Evolutionary conservation across 1,140 invertebrate genomes (phyloP).

Genomic region (Drosophila athabasca): DNA sequence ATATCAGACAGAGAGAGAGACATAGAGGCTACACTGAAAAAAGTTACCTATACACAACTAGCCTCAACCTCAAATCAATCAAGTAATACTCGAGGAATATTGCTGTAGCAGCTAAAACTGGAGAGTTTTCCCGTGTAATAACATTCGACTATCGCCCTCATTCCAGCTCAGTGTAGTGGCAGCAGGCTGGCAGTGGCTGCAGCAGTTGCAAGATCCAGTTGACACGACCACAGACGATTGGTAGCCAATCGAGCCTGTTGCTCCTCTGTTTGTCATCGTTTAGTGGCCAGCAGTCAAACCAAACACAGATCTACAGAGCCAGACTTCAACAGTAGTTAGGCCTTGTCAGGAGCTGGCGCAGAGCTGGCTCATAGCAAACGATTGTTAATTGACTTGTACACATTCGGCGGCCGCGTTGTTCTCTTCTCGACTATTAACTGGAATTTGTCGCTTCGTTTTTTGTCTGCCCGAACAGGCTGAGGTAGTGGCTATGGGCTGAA

Average conservation of each 20-base stretch:
- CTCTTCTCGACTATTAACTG: slow-evolving; percentile 56
- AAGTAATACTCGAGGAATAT: no score
- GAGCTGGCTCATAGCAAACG: slow-evolving; percentile 43
- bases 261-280: slow-evolving; percentile 76
- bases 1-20: slow-evolving; percentile 44
- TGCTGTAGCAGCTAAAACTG: no score
- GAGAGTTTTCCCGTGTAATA: no score
- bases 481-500: neutral
- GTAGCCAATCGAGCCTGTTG: slow-evolving; percentile 70
- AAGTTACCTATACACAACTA: no score
- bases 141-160: no score
- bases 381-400: slow-evolving; percentile 72
- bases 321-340: slow-evolving; percentile 66
- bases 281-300: slow-evolving; percentile 71
- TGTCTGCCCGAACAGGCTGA: slow-evolving; percentile 28
- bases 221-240: slow-evolving; percentile 73
- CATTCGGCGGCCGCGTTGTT: slow-evolving; percentile 53
- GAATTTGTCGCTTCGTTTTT: slow-evolving; percentile 66
- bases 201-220: slow-evolving; percentile 68
- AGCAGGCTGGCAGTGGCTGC: slow-evolving; percentile 16
- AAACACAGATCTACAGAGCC: slow-evolving; percentile 47
- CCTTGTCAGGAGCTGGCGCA: slow-evolving; percentile 54
- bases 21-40: neutral
- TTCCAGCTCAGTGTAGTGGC: slow-evolving; percentile 13
- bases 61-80: no score